Conservation (phyloP, 2,888 invertebrate genomes). For the Callinectes sapidus region DNA sequence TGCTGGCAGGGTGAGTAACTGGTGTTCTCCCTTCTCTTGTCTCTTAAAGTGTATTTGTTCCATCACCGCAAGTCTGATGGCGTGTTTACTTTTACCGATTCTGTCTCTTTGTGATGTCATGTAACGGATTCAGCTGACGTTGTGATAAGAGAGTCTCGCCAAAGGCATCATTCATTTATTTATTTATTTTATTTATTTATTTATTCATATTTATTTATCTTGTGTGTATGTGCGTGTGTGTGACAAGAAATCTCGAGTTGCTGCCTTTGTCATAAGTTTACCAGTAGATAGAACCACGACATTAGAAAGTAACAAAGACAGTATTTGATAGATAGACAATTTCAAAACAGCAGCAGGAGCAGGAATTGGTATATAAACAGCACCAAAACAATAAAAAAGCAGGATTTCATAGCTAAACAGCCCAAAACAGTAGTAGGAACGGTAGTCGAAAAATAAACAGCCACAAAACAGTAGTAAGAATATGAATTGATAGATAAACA, state of each 20-base stretch:
- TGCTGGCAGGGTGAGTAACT: conserved; percentile 66
- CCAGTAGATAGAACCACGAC: neutral
- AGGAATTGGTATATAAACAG: no score
- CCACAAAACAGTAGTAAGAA: no score
- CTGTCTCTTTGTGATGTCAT: neutral
- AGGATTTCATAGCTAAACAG: no score
- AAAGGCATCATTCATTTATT: neutral
- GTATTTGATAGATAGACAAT: no score
- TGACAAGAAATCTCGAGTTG: neutral
- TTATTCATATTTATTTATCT: no score
- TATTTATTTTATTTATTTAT: no score
- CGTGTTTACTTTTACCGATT: neutral
- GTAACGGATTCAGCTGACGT: neutral
- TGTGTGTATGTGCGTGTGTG: no score
- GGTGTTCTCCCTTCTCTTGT: neutral
- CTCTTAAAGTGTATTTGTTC: neutral
- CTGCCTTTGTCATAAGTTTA: neutral
- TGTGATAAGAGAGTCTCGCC: neutral
- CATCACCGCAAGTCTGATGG: neutral
- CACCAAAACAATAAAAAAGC: no score
- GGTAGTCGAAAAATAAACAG: no score
- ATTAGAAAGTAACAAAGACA: neutral
- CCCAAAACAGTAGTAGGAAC: no score
- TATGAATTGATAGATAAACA: no score
- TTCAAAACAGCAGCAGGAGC: neutral